Percentiles rank a stretch among this genome's conserved stretches.
These are phyloP conservation scores for Neopipo cinnamomea DNA, from an alignment of 2,113 vertebrate genomes.

Conservation along the genomic window DNA sequence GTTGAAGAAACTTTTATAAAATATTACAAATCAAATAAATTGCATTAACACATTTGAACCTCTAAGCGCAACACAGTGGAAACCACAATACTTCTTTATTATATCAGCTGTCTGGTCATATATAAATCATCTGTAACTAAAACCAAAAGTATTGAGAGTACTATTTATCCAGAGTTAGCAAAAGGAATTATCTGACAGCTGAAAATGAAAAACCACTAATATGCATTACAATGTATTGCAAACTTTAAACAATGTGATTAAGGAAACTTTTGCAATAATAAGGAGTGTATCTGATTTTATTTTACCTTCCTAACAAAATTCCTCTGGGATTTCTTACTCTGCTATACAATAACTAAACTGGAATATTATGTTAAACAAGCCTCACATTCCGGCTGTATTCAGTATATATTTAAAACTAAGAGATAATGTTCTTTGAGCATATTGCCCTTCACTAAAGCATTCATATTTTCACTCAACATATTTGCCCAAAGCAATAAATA, in stretches of 20 bases:
- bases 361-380: constrained; percentile 71
- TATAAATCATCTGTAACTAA: constrained; percentile 71
- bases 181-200: constrained; percentile 76
- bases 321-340: constrained; percentile 70
- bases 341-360: constrained; percentile 66
- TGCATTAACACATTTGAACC: constrained; percentile 76
- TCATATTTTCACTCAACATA: constrained; percentile 4
- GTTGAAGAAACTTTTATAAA: constrained; percentile 76
- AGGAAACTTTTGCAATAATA: constrained; percentile 74
- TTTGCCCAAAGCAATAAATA: constrained; percentile 55
- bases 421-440: constrained; percentile 64
- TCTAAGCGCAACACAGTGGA: constrained; percentile 71
- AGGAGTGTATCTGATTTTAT: constrained; percentile 66
- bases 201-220: constrained; percentile 80
- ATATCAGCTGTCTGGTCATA: constrained; percentile 79
- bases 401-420: constrained; percentile 68
- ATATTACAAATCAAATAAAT: constrained; percentile 79
- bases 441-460: constrained; percentile 50
- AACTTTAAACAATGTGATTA: constrained; percentile 78
- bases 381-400: constrained; percentile 63
- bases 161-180: constrained; percentile 71
- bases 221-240: constrained; percentile 74
- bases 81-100: constrained; percentile 79
- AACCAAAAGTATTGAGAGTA: constrained; percentile 54
- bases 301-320: constrained; percentile 69